These are phyloP conservation scores for Kradibia gibbosae DNA, from an alignment of 1,140 invertebrate species.

Conservation along the genomic window DNA sequence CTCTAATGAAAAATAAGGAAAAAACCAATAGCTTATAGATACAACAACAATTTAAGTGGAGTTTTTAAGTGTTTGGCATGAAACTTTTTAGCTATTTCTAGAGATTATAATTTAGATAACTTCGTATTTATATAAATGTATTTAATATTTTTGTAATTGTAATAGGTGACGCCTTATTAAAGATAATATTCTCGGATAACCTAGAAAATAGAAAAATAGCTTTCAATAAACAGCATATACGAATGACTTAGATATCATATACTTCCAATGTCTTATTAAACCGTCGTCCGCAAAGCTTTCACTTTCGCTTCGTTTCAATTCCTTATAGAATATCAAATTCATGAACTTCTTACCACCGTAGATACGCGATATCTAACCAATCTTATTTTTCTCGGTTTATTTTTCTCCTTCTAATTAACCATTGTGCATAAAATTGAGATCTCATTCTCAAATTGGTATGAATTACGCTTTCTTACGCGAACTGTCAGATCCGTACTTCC, in stretches of 20 bases:
- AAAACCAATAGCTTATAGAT: too few species aligned
- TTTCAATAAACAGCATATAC: not conserved
- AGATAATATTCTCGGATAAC: not conserved
- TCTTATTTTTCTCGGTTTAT: not conserved
- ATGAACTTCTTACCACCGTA: conserved; percentile 13
- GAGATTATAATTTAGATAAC: not conserved
- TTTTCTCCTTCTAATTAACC: not conserved
- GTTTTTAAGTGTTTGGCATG: too few species aligned
- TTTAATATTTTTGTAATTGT: not conserved
- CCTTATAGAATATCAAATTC: conserved; percentile 1
- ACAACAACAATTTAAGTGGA: too few species aligned
- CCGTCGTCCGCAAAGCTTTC: conserved; percentile 9
- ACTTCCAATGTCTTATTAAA: conserved; percentile 31
- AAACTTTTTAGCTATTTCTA: not conserved
- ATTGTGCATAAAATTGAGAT: not conserved
- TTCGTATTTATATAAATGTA: too few species aligned
- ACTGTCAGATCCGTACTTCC: not conserved
- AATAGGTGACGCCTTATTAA: not conserved
- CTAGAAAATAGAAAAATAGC: not conserved
- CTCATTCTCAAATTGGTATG: not conserved
- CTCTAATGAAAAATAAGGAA: too few species aligned
- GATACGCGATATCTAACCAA: not conserved
- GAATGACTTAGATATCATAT: not conserved
- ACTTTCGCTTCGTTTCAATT: conserved; percentile 1
- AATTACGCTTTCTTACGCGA: not conserved